A percentile compares a stretch with the other conserved stretches of the same genome.
phyloP scores from a whole-genome alignment of 1,140 invertebrate species.

The Drosophila tropicalis region DNA sequence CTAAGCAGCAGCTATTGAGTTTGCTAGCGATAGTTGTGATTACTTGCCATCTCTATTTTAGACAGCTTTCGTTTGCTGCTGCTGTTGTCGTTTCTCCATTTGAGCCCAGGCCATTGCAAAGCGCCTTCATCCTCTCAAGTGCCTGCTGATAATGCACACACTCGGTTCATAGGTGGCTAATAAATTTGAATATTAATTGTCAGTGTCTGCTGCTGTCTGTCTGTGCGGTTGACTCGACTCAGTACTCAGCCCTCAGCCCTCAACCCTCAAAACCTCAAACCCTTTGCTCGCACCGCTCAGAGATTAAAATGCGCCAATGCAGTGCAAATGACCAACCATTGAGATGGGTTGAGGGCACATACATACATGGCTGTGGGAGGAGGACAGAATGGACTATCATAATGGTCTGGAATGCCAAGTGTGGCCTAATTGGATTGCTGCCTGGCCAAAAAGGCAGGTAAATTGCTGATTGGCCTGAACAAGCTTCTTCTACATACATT shows the following conservation, averaged over 20 bases:
- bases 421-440: slow-evolving; percentile 48
- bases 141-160: slow-evolving; percentile 82
- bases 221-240: slow-evolving; percentile 14
- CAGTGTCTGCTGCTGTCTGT: slow-evolving; percentile 64
- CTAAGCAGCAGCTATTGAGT: not conserved
- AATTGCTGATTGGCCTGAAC: slow-evolving; percentile 18
- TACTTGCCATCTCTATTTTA: slow-evolving; percentile 1
- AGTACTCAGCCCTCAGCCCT: slow-evolving; percentile 13
- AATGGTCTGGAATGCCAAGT: slow-evolving; percentile 47
- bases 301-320: slow-evolving; percentile 72
- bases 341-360: not conserved
- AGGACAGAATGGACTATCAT: slow-evolving; percentile 8
- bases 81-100: not conserved
- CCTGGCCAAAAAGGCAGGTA: slow-evolving; percentile 10
- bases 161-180: slow-evolving; percentile 82
- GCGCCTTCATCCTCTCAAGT: slow-evolving; percentile 32
- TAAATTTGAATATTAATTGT: slow-evolving; percentile 83
- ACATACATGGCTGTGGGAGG: not conserved
- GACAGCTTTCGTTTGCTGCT: not conserved
- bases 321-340: not conserved
- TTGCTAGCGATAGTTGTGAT: not conserved
- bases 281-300: slow-evolving; percentile 22
- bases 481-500: not conserved
- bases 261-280: not conserved
- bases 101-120: slow-evolving; percentile 8